Conservation (phyloP, 2,113 vertebrate genomes). For the Anas platyrhynchos region DNA sequence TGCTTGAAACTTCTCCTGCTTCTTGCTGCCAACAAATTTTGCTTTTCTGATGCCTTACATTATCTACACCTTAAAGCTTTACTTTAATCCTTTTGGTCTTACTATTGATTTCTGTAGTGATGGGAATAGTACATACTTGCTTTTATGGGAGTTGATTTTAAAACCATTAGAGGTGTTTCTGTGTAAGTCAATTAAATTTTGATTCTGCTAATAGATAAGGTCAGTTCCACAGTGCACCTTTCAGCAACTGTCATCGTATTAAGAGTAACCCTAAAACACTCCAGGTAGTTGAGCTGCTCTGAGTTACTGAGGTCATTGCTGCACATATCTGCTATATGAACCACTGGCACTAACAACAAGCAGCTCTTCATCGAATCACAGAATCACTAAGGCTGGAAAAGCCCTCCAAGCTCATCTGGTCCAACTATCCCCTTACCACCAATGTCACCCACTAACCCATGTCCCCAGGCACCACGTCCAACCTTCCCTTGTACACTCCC, state of each 20-base stretch:
- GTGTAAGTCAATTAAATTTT: not conserved
- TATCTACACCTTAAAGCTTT: not conserved
- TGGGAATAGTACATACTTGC: not conserved
- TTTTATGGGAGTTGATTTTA: not conserved
- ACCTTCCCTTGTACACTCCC: no score
- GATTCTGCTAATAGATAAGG: not conserved
- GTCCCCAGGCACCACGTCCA: no score
- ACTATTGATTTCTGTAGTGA: not conserved
- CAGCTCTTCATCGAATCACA: not conserved
- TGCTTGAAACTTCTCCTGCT: not conserved
- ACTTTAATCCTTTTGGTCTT: not conserved
- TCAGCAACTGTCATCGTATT: not conserved
- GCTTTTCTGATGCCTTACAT: not conserved
- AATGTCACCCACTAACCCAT: no score
- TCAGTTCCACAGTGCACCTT: not conserved
- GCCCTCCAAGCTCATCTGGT: no score
- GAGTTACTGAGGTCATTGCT: slow-evolving; percentile 15
- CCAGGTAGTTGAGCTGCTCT: not conserved
- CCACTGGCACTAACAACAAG: not conserved
- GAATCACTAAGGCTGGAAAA: no score
- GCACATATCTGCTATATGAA: not conserved
- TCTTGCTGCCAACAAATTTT: not conserved
- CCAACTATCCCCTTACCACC: no score
- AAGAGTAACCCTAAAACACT: not conserved
- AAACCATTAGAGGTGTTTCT: not conserved